phyloP scores from a whole-genome alignment of 1,140 invertebrate genomes.

The Hydropsyche tenuis region DNA sequence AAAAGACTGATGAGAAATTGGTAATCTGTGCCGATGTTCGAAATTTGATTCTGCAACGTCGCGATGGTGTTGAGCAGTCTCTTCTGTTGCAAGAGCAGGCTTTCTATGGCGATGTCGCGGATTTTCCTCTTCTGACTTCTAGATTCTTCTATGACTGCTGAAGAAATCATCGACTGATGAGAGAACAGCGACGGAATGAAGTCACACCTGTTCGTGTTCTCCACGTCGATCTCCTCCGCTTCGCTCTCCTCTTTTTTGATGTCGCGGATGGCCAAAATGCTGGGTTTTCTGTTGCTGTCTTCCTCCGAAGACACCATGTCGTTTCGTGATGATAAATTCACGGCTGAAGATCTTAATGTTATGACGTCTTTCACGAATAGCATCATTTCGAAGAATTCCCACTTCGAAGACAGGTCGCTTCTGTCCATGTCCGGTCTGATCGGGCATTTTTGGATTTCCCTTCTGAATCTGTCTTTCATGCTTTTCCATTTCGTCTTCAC shows the following conservation, averaged over 20 bases:
- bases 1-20: slow-evolving; percentile 10
- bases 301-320: not conserved
- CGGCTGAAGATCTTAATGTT: not conserved
- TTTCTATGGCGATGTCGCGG: slow-evolving; percentile 10
- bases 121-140: slow-evolving; percentile 3
- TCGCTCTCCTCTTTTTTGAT: slow-evolving; percentile 18
- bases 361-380: slow-evolving; percentile 16
- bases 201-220: not conserved
- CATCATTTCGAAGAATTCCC: slow-evolving; percentile 26
- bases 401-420: not conserved
- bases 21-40: slow-evolving; percentile 10
- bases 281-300: not conserved
- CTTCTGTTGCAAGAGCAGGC: slow-evolving; percentile 8
- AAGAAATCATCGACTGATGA: not conserved
- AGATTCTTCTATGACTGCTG: not conserved
- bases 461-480: slow-evolving; percentile 22
- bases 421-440: slow-evolving; percentile 15
- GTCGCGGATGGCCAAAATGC: not conserved
- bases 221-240: not conserved
- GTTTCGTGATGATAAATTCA: not conserved
- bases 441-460: slow-evolving; percentile 15
- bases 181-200: not conserved
- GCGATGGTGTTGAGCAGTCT: slow-evolving; percentile 7
- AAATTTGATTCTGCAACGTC: slow-evolving; percentile 10
- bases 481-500: slow-evolving; percentile 23